phyloP scores from a whole-genome alignment of 2,888 invertebrate genomes.

The Cyclophora albipunctata region DNA sequence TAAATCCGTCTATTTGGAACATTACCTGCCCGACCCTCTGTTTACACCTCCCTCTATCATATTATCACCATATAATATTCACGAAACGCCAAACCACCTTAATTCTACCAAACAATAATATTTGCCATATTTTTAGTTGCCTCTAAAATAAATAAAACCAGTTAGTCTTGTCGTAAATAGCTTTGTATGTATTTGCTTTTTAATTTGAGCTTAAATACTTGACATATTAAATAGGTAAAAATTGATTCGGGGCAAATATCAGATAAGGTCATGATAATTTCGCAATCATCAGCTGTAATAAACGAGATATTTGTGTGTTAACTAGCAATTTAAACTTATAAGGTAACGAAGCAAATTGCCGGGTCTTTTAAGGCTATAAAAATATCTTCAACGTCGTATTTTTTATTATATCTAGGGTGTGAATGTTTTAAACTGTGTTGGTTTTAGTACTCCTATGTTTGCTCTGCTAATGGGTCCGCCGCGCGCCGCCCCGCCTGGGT shows the following conservation, averaged over 20 bases:
- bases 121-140: not conserved
- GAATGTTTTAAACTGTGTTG: no score
- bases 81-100: not conserved
- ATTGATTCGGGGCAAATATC: no score
- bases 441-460: conserved; percentile 38
- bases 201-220: conserved; percentile 1
- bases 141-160: conserved; percentile 3
- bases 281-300: no score
- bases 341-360: no score
- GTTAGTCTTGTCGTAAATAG: conserved; percentile 7
- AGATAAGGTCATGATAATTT: no score
- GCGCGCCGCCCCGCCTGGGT: conserved; percentile 36
- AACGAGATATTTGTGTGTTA: not conserved
- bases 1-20: conserved; percentile 55
- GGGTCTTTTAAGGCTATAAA: no score
- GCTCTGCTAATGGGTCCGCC: conserved; percentile 55
- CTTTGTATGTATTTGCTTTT: not conserved
- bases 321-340: conserved; percentile 1
- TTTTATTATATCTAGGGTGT: no score
- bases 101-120: not conserved
- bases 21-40: conserved; percentile 45
- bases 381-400: no score
- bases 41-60: conserved; percentile 39
- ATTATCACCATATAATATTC: conserved; percentile 10
- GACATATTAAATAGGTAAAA: conserved; percentile 7